Evolutionary conservation across 2,113 vertebrate species (phyloP), one percentile per base, ranked within the genome.

Genomic region (Talpa occidentalis): DNA sequence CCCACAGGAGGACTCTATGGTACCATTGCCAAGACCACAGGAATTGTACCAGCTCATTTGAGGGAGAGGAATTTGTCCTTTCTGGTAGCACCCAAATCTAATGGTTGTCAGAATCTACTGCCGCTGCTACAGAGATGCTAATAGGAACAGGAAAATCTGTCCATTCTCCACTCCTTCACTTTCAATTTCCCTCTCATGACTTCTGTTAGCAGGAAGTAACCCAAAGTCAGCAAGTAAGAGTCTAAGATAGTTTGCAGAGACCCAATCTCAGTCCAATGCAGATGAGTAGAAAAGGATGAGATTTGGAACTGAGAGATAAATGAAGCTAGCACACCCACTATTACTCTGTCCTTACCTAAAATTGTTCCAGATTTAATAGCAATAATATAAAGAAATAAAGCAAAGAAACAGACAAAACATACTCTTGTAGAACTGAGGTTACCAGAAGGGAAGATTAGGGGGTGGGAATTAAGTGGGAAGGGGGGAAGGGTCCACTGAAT

Each of bases 321-420:
- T 21, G 40, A 90, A 84, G 32, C 3, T 11, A 85, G 22, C 15
- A 91, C 24, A 81, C 12, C 7, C 24, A 42, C 54, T 62, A 24
- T n/a, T 88, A 54, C n/a, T 35, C 72, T 72, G 82, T 81, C 17
- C 30, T 81, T 35, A 22, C 30, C 66, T 82, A 76, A 95, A 91
- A 66, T 56, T 26, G 1, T 74, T 78, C 12, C 88, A 72, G 87
- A 87, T 62, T 94, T 22, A 87, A 86, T 35, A 72, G 22, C 24
- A 81, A 54, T 59, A 49, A 87, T 37, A 56, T 22, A 22, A 56
- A 56, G 54, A 56, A 56, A 56, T 21, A 56, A 56, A 22, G 54
- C 17, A 56, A 56, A 56, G 9, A 56, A 56, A 56, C 19, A 56
- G 9, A 56, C 19, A 56, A 56, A 56, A 56, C 17, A 56, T 5